Evolutionary conservation across 2,797 vertebrate genomes (phyloP).

Genomic region (Microchirus variegatus): DNA sequence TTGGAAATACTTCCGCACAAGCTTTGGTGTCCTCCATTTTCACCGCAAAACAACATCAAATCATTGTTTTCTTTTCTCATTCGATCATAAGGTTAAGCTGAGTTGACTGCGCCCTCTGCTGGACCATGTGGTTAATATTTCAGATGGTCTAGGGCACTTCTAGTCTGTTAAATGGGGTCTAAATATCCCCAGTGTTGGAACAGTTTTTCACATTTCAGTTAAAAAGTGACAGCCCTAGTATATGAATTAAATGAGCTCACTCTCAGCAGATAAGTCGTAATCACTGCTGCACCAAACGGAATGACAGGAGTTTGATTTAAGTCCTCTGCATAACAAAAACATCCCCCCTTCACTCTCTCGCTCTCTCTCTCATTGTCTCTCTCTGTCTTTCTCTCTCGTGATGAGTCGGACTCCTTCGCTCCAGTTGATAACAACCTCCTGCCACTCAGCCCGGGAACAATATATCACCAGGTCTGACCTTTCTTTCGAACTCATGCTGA

Average conservation of each 20-base stretch:
- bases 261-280: slow-evolving; percentile 33
- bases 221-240: slow-evolving; percentile 21
- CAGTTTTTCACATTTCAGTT: too few relatives aligned
- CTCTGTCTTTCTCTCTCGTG: slow-evolving; percentile 18
- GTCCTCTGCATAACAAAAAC: slow-evolving; percentile 34
- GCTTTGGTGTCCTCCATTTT: too few relatives aligned
- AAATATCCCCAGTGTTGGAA: too few relatives aligned
- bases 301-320: slow-evolving; percentile 39
- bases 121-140: too few relatives aligned
- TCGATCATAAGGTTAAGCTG: too few relatives aligned
- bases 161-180: too few relatives aligned
- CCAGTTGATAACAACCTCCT: slow-evolving; percentile 57
- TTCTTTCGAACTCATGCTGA: slow-evolving; percentile 75
- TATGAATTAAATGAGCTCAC: slow-evolving; percentile 36
- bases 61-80: too few relatives aligned
- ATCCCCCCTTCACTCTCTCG: slow-evolving; percentile 14
- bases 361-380: not conserved
- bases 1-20: too few relatives aligned
- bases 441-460: slow-evolving; percentile 60
- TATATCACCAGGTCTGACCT: slow-evolving; percentile 67
- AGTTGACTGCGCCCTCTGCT: too few relatives aligned
- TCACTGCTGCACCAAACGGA: slow-evolving; percentile 38
- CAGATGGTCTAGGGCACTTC: too few relatives aligned
- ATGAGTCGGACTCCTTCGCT: slow-evolving; percentile 51
- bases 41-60: too few relatives aligned